Conservation (phyloP, 2,888 invertebrate species). For the Kuschelorhynchus macadamiae region DNA sequence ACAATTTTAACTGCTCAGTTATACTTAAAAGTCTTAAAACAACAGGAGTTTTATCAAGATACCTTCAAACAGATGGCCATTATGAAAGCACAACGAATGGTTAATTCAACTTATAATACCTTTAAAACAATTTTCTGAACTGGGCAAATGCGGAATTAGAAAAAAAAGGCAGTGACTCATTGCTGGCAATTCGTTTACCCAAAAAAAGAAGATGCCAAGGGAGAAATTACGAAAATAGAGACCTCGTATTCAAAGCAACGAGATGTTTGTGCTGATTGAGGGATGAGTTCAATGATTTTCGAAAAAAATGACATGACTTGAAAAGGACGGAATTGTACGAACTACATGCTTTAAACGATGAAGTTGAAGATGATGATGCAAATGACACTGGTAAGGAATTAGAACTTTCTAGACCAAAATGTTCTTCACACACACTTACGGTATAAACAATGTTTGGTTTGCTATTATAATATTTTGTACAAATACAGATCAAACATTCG, state of each 20-base stretch:
- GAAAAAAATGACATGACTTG: background rate
- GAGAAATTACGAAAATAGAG: background rate
- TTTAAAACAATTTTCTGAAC: background rate
- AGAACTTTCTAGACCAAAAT: background rate
- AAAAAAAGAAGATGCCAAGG: slow-evolving; percentile 11
- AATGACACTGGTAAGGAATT: background rate
- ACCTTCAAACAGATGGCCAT: background rate
- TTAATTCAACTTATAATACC: background rate
- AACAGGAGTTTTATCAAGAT: background rate
- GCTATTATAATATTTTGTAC: background rate
- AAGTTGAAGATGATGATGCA: background rate
- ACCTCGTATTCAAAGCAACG: background rate
- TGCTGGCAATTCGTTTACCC: background rate
- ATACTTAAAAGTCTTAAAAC: background rate
- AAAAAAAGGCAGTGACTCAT: background rate
- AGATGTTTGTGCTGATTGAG: slow-evolving; percentile 8
- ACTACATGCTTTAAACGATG: background rate
- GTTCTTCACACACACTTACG: background rate
- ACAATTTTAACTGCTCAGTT: slow-evolving; percentile 2
- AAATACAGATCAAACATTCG: background rate
- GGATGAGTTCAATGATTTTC: background rate
- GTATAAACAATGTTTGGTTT: background rate
- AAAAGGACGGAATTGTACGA: too few species aligned
- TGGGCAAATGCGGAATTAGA: slow-evolving; percentile 7
- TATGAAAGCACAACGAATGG: background rate